Conservation (phyloP, 2,797 vertebrate species). For the Mastacembelus armatus region DNA sequence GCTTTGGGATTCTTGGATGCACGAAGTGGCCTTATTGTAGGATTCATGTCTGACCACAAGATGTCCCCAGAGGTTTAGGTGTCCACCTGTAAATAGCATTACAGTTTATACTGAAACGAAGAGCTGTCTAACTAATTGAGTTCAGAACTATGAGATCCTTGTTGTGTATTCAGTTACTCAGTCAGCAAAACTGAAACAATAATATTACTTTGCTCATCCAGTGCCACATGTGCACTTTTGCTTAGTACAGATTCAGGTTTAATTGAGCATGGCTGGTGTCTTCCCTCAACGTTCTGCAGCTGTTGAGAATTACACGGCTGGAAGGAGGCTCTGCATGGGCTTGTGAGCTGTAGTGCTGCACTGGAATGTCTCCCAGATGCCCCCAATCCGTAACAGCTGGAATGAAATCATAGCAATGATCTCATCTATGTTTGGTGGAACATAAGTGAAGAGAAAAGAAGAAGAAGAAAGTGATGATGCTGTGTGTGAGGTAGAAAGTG, state of each 20-base stretch:
- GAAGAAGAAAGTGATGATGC: conserved; percentile 41
- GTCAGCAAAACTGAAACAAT: neutral
- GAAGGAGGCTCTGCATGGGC: conserved; percentile 39
- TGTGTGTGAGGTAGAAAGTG: conserved; percentile 28
- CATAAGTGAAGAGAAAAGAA: conserved; percentile 42
- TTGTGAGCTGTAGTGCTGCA: conserved; percentile 43
- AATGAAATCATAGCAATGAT: conserved; percentile 66
- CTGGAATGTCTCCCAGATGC: conserved; percentile 69
- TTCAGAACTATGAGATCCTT: conserved; percentile 8
- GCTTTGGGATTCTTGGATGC: too few relatives aligned
- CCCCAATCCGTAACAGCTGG: conserved; percentile 66
- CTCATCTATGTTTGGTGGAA: conserved; percentile 63
- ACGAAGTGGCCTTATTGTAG: too few relatives aligned
- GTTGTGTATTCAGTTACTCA: conserved; percentile 14
- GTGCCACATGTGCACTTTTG: conserved; percentile 10
- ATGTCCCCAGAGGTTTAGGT: conserved; percentile 43
- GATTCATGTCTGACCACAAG: conserved; percentile 48
- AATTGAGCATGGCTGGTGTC: conserved; percentile 44
- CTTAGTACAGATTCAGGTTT: conserved; percentile 16
- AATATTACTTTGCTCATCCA: conserved; percentile 23
- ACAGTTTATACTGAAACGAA: neutral
- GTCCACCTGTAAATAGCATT: neutral
- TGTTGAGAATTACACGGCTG: conserved; percentile 65
- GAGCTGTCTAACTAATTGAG: conserved; percentile 6
- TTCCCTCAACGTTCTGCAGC: conserved; percentile 55